Evolutionary conservation across 2,888 invertebrate genomes (phyloP), one percentile per base, ranked within the genome.

Genomic region (Dioctria rufipes): DNA sequence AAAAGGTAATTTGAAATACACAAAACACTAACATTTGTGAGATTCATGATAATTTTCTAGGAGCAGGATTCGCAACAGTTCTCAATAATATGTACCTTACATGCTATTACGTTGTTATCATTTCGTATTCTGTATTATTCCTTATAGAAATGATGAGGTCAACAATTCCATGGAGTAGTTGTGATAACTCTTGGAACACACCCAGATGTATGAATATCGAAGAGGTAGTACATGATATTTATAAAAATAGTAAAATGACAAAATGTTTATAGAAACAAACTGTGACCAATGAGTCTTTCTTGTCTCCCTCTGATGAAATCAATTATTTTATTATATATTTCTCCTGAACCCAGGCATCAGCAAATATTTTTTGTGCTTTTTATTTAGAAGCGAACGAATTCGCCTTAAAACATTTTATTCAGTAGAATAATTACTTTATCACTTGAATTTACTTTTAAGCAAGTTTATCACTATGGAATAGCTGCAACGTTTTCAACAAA

Each of bases 91-190:
- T 95, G 78, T 94, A 96, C 89, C 93, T 94, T 80, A 93, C 94
- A 78, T 92, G 92, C 83, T 97, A 96, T 89, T 97, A 96, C 89
- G 94, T 96, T 80, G 93, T 96, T 0, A 93, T 97, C 65, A 92
- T 96, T 87, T 92, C 96, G 0, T 97, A 96, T 91, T 96, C 96
- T 0, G 86, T 97, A 67, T 92, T 95, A 84, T 97, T 96, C 89
- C 90, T 91, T 84, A 84, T 83, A n/a, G 93, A 94, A 87, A 94
- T 94, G 25, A 91, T 95, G 84, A 90, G 88, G 79, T 87, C 89
- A 40, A 91, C 91, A 67, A 89, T 96, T 66, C 95, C 96, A 6
- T 96, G 96, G 96, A 90, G 93, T 69, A 90, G 91, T 83, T 96
- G 96, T 86, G 89, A 91, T 84, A 94, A 96, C 89, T 86, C 91